Evolutionary conservation across 92 coral and sea anemone species (phyloP).

Genomic region (Parazoanthus atlanticus): DNA sequence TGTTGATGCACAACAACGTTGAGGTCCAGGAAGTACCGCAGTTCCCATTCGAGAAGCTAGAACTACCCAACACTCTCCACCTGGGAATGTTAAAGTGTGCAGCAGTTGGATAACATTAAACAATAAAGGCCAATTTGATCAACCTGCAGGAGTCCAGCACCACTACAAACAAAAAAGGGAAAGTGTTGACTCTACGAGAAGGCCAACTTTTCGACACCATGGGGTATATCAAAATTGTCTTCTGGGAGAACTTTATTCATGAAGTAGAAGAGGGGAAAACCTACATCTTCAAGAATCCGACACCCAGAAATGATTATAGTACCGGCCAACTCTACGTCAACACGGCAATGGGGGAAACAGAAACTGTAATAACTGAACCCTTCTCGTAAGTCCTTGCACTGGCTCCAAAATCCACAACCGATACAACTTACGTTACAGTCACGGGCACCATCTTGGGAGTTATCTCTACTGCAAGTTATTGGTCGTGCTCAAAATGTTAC

Average conservation of each 20-base stretch:
- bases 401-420: background rate
- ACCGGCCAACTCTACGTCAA: background rate
- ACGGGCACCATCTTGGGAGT: background rate
- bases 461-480: background rate
- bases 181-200: background rate
- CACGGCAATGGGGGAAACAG: background rate
- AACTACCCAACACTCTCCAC: background rate
- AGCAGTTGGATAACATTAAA: background rate
- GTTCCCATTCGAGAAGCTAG: too few relatives aligned
- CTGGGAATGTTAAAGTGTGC: background rate
- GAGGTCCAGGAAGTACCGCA: too few relatives aligned
- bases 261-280: background rate
- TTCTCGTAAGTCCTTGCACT: background rate
- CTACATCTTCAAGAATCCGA: background rate
- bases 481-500: conserved; percentile 1
- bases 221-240: background rate
- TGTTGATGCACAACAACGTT: background rate
- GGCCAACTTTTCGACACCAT: background rate
- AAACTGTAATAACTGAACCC: background rate
- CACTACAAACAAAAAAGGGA: background rate
- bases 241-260: background rate
- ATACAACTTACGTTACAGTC: background rate
- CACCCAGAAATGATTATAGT: background rate
- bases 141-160: background rate
- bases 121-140: background rate